Evolutionary conservation across 2,797 vertebrate genomes (phyloP).

Genomic region (Chelon auratus): DNA sequence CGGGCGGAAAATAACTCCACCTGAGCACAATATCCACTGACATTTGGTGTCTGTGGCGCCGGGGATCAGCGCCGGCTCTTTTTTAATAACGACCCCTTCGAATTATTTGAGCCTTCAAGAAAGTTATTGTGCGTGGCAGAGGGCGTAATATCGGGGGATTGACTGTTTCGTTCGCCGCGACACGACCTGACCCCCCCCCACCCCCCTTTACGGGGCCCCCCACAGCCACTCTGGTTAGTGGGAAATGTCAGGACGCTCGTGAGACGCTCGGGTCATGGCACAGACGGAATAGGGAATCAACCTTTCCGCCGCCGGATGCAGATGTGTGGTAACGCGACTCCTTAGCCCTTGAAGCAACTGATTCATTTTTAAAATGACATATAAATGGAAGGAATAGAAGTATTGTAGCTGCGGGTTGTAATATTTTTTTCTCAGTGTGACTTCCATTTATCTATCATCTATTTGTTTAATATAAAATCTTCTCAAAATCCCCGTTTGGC

Average conservation of each 20-base stretch:
- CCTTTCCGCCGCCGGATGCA: constrained; percentile 27
- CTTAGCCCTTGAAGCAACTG: neutral
- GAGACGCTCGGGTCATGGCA: constrained; percentile 3
- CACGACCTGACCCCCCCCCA: constrained; percentile 43
- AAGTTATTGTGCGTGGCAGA: constrained; percentile 55
- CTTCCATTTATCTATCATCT: no score
- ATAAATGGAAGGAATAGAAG: neutral
- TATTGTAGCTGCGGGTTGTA: neutral
- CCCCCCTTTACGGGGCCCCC: constrained; percentile 37
- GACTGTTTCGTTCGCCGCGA: constrained; percentile 61
- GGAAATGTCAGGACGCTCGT: constrained; percentile 70
- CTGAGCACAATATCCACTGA: constrained; percentile 60
- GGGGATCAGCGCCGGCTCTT: constrained; percentile 45
- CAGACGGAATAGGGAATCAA: constrained; percentile 17
- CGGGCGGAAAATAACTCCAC: constrained; percentile 39
- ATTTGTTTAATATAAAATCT: no score
- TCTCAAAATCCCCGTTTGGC: no score
- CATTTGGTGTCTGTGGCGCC: constrained; percentile 55
- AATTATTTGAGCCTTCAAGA: constrained; percentile 58
- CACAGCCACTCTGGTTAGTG: constrained; percentile 47
- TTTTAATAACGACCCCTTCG: constrained; percentile 59
- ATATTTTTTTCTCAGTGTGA: no score
- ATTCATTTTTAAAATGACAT: neutral
- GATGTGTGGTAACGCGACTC: neutral
- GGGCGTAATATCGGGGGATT: constrained; percentile 57